A percentile compares a stretch with the other conserved stretches of the same genome.
Conservation (phyloP, 1,140 invertebrate genomes). For the Tribolium madens region DNA sequence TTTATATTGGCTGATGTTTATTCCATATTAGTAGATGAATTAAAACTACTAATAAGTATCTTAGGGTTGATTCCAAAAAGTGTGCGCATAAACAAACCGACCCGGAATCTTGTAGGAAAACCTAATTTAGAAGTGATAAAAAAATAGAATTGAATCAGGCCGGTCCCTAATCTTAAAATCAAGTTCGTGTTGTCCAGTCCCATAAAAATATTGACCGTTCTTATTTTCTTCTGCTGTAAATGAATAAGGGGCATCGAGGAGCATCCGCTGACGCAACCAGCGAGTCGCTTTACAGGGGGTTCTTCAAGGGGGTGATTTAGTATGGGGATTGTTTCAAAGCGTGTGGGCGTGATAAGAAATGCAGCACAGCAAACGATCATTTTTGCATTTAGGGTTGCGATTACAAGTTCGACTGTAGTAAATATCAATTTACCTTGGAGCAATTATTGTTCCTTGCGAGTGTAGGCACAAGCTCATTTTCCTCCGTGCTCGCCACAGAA, state of each 20-base stretch:
- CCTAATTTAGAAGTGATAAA: neutral
- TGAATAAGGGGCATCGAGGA: slow-evolving; percentile 4
- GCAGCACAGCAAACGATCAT: slow-evolving; percentile 8
- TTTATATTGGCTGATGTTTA: neutral
- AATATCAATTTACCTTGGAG: slow-evolving; percentile 31
- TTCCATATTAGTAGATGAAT: no score
- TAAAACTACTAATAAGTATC: no score
- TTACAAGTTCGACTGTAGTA: neutral
- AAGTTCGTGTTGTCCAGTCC: neutral
- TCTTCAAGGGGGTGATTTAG: slow-evolving; percentile 12
- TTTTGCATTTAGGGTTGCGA: slow-evolving; percentile 27
- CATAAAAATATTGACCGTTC: slow-evolving; percentile 4
- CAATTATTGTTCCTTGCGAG: slow-evolving; percentile 23
- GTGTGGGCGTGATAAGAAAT: slow-evolving; percentile 16
- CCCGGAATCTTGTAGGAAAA: neutral
- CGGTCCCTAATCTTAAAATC: neutral
- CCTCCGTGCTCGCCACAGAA: neutral
- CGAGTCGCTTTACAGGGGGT: neutral
- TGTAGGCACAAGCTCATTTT: slow-evolving; percentile 31
- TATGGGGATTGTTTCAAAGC: slow-evolving; percentile 3
- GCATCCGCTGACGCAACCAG: slow-evolving; percentile 16
- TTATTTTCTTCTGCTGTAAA: slow-evolving; percentile 15
- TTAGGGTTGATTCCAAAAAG: no score
- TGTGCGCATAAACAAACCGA: no score
- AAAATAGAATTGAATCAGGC: neutral